phyloP scores from a whole-genome alignment of 2,888 invertebrate genomes.

The Hipparchia sbordonii region DNA sequence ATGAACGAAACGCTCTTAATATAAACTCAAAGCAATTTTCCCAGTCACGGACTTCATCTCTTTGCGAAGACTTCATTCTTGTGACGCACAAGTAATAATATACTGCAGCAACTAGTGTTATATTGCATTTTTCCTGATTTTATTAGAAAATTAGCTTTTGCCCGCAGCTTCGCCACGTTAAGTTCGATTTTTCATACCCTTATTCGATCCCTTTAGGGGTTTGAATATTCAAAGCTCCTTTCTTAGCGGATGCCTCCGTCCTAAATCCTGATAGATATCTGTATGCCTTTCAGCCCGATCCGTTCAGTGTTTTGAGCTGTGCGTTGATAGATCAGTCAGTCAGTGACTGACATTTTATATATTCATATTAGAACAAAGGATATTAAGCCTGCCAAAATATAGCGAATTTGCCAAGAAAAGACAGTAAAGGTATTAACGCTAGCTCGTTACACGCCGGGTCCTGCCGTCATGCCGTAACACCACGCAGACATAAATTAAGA shows the following conservation, averaged over 20 bases:
- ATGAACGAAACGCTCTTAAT: constrained; percentile 68
- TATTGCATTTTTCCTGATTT: constrained; percentile 15
- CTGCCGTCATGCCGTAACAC: constrained; percentile 37
- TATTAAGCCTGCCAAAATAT: constrained; percentile 8
- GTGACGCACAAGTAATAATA: constrained; percentile 18
- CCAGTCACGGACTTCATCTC: constrained; percentile 51
- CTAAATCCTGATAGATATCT: too few relatives aligned
- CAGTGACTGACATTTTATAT: too few relatives aligned
- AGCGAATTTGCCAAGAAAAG: constrained; percentile 2
- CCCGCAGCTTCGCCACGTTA: too few relatives aligned
- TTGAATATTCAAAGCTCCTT: too few relatives aligned
- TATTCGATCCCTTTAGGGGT: too few relatives aligned
- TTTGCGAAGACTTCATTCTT: constrained; percentile 41
- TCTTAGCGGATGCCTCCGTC: too few relatives aligned
- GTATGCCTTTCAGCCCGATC: too few relatives aligned
- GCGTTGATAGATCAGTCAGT: too few relatives aligned
- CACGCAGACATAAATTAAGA: constrained; percentile 66
- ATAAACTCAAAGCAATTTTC: constrained; percentile 63
- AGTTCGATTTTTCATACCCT: neutral
- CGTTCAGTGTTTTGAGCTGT: too few relatives aligned
- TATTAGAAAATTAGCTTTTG: neutral
- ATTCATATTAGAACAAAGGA: neutral
- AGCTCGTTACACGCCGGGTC: constrained; percentile 19
- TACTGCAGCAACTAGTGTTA: constrained; percentile 11
- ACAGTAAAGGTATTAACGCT: constrained; percentile 20